These are phyloP conservation scores for Entosphenus tridentatus DNA, from an alignment of 2,113 vertebrate species.

Conservation along the genomic window DNA sequence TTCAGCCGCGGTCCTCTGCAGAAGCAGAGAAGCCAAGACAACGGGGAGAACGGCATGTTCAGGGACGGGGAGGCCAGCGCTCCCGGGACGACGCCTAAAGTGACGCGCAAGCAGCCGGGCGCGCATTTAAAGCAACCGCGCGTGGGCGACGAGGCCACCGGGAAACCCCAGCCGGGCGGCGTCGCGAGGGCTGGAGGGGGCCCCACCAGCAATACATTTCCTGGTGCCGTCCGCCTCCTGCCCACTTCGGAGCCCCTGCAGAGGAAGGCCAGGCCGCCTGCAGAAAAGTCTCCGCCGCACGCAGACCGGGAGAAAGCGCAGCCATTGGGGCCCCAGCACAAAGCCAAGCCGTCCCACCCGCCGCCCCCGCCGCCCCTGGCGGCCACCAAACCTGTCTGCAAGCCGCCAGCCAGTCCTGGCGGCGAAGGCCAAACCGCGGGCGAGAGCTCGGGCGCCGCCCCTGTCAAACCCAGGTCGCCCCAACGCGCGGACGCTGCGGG, in stretches of 20 bases:
- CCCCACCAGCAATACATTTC: constrained; percentile 11
- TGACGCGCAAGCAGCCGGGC: constrained; percentile 29
- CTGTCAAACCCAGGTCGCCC: too few species aligned
- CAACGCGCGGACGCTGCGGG: too few species aligned
- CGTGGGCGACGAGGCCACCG: constrained; percentile 32
- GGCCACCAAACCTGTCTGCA: constrained; percentile 28
- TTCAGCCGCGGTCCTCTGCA: constrained; percentile 19
- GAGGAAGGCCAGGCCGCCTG: constrained; percentile 40
- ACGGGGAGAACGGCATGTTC: constrained; percentile 44
- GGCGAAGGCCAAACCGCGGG: constrained; percentile 27
- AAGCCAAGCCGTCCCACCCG: constrained; percentile 58
- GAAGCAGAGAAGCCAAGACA: constrained; percentile 36
- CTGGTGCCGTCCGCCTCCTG: constrained; percentile 19
- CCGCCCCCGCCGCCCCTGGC: constrained; percentile 31
- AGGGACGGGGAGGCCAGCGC: constrained; percentile 62
- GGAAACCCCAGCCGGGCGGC: constrained; percentile 25
- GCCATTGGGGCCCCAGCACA: constrained; percentile 21
- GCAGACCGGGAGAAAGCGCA: constrained; percentile 43
- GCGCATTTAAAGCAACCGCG: constrained; percentile 15
- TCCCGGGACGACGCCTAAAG: constrained; percentile 47
- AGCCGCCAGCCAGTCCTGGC: constrained; percentile 32
- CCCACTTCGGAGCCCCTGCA: constrained; percentile 34
- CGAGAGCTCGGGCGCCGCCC: constrained; percentile 13
- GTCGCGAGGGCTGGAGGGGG: constrained; percentile 14
- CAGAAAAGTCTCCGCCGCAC: constrained; percentile 21